phyloP scores from a whole-genome alignment of 2,888 invertebrate species.

The Pandemis heparana region DNA sequence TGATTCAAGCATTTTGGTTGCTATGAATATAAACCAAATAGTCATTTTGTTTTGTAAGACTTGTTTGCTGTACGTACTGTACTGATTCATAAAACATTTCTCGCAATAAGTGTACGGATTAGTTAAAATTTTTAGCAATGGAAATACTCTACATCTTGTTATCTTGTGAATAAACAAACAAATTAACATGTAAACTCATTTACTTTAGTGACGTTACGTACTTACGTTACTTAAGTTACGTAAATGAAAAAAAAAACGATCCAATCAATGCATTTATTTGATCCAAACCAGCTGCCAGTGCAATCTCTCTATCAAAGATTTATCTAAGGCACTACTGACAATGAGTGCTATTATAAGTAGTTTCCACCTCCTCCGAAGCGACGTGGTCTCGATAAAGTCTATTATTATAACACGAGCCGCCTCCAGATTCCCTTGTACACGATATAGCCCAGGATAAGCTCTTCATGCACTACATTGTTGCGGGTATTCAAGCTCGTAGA shows the following conservation, averaged over 20 bases:
- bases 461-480: slow-evolving; percentile 41
- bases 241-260: not conserved
- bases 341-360: not conserved
- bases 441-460: slow-evolving; percentile 33
- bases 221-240: not conserved
- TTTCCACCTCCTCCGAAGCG: not conserved
- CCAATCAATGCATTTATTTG: not conserved
- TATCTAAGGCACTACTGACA: slow-evolving; percentile 1
- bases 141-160: not conserved
- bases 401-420: slow-evolving; percentile 32
- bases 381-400: slow-evolving; percentile 16
- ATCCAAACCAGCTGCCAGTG: not conserved
- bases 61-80: not conserved
- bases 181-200: too few relatives aligned
- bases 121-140: not conserved
- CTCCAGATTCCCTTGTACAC: slow-evolving; percentile 27
- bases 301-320: not conserved
- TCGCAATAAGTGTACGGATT: not conserved
- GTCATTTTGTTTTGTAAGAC: slow-evolving; percentile 7
- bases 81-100: not conserved
- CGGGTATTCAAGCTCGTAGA: slow-evolving; percentile 30
- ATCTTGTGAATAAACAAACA: not conserved
- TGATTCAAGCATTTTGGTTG: slow-evolving; percentile 19
- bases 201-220: too few relatives aligned
- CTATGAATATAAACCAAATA: slow-evolving; percentile 27